Evolutionary conservation across 2,113 vertebrate species (phyloP).

Genomic region (Spea bombifrons): DNA sequence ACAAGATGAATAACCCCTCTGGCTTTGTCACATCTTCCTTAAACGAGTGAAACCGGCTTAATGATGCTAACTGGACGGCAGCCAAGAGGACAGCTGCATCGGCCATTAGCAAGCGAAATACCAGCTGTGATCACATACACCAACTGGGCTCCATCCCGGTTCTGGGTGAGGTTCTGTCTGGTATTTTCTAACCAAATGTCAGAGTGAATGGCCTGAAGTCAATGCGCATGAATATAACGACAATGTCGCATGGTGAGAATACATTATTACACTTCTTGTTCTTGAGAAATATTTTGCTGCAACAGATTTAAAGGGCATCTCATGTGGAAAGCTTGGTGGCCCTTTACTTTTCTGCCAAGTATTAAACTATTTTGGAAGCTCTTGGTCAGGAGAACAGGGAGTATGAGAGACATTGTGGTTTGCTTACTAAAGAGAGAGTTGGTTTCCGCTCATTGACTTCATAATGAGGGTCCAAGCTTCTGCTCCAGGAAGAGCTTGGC

Average conservation of each 20-base stretch:
- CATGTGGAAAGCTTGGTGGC: too few species aligned
- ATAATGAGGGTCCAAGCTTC: too few species aligned
- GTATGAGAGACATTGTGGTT: too few species aligned
- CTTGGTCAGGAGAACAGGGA: too few species aligned
- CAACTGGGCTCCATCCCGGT: slow-evolving; percentile 27
- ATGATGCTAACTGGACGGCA: slow-evolving; percentile 9
- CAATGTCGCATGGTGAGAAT: neutral
- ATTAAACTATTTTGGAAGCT: too few species aligned
- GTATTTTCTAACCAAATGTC: slow-evolving; percentile 9
- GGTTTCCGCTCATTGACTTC: too few species aligned
- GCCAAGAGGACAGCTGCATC: slow-evolving; percentile 37
- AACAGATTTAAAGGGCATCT: neutral
- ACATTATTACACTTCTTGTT: neutral
- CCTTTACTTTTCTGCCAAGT: too few species aligned
- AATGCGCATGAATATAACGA: neutral
- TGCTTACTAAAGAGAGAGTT: too few species aligned
- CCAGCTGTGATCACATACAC: slow-evolving; percentile 26
- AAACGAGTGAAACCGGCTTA: neutral
- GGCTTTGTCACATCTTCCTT: slow-evolving; percentile 10
- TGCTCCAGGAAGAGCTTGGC: too few species aligned
- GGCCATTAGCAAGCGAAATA: slow-evolving; percentile 32
- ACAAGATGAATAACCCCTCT: neutral
- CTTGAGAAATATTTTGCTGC: neutral
- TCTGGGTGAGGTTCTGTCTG: slow-evolving; percentile 24
- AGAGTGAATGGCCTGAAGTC: too few species aligned